These are phyloP conservation scores for Aphidoletes aphidimyza DNA, from an alignment of 2,888 invertebrate species.

Conservation along the genomic window DNA sequence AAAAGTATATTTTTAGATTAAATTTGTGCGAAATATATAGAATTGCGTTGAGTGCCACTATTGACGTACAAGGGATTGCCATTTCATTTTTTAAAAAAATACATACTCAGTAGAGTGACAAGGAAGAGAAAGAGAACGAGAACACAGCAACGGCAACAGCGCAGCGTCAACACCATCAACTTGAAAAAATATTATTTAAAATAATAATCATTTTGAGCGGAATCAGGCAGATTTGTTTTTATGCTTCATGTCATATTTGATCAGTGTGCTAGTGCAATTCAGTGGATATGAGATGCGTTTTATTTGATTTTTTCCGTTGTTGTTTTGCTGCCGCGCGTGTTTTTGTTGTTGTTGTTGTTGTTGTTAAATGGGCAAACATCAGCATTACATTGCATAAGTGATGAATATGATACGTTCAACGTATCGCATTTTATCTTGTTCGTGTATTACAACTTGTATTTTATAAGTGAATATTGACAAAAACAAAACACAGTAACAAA, in stretches of 20 bases:
- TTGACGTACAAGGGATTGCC: slow-evolving; percentile 31
- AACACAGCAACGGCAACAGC: background rate
- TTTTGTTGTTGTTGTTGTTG: background rate
- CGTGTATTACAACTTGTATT: no score
- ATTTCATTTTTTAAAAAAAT: background rate
- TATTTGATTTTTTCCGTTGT: background rate
- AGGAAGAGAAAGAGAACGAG: no score
- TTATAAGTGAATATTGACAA: background rate
- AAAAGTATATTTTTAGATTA: slow-evolving; percentile 24
- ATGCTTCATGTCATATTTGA: slow-evolving; percentile 2
- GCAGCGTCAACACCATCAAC: background rate
- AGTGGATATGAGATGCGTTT: background rate
- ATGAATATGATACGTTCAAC: no score
- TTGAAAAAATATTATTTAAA: background rate
- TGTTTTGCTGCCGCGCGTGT: background rate
- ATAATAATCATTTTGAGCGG: slow-evolving; percentile 9
- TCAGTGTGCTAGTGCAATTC: background rate
- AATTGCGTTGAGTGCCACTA: slow-evolving; percentile 39
- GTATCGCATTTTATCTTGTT: slow-evolving; percentile 14
- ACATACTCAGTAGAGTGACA: background rate
- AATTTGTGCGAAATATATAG: background rate
- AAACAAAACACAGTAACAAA: background rate
- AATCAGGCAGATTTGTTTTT: background rate
- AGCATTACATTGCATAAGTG: slow-evolving; percentile 33
- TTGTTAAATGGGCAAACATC: background rate